These are phyloP conservation scores for Sesamia inferens DNA, from an alignment of 2,888 invertebrate species.

Conservation along the genomic window DNA sequence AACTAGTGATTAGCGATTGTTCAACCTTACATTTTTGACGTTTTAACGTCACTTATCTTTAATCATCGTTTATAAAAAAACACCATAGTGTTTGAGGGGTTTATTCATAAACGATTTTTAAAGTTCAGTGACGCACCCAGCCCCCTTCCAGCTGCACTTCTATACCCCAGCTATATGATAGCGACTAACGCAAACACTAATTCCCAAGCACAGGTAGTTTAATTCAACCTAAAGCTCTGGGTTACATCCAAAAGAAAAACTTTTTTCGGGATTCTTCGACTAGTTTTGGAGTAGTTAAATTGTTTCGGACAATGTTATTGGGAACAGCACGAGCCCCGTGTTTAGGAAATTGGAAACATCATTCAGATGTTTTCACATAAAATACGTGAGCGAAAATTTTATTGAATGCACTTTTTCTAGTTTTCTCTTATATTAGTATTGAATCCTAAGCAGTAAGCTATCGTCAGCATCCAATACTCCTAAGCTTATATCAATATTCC, in stretches of 20 bases:
- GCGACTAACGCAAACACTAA: not conserved
- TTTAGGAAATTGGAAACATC: not conserved
- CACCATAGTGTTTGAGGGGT: no score
- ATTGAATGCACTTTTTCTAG: not conserved
- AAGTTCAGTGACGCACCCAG: no score
- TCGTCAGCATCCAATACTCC: conserved; percentile 29
- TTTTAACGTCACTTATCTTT: no score
- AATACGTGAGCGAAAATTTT: not conserved
- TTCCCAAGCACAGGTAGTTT: not conserved
- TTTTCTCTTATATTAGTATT: conserved; percentile 15
- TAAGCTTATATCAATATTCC: conserved; percentile 86
- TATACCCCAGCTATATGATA: not conserved
- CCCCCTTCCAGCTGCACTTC: not conserved
- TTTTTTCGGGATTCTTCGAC: not conserved
- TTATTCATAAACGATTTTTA: no score
- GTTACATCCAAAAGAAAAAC: not conserved
- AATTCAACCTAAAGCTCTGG: not conserved
- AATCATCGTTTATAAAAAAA: no score
- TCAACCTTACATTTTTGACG: no score
- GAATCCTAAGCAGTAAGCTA: conserved; percentile 33
- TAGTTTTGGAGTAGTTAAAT: not conserved
- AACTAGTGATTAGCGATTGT: no score
- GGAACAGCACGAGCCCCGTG: not conserved
- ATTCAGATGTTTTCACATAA: not conserved
- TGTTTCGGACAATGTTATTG: not conserved